phyloP scores from a whole-genome alignment of 2,113 vertebrate genomes.

The Noctilio leporinus region DNA sequence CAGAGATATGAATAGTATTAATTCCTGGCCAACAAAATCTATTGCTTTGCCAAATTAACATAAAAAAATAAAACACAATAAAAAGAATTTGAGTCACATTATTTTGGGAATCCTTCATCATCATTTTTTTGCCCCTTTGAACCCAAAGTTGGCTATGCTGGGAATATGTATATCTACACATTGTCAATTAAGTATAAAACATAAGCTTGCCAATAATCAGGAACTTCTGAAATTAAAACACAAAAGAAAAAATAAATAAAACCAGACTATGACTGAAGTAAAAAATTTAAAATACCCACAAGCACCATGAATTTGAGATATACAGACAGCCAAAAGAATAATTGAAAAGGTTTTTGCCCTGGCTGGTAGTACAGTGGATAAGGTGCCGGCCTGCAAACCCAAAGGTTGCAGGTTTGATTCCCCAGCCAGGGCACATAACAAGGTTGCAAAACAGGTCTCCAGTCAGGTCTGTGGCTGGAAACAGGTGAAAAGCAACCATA shows the following conservation, averaged over 20 bases:
- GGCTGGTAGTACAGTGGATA: too few species aligned
- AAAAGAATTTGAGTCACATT: neutral
- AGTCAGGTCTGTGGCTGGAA: too few species aligned
- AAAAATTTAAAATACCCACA: neutral
- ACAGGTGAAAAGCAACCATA: too few species aligned
- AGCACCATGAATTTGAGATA: neutral
- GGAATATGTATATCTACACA: neutral
- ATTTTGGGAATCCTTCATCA: neutral
- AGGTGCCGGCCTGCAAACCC: too few species aligned
- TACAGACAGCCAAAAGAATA: neutral
- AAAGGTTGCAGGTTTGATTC: too few species aligned
- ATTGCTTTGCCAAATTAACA: neutral
- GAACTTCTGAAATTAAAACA: neutral
- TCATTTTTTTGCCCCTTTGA: neutral
- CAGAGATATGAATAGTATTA: neutral
- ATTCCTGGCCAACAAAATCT: neutral
- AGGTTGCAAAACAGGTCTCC: too few species aligned
- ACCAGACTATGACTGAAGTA: rapidly evolving
- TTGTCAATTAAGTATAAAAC: neutral
- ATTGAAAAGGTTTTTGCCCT: too few species aligned
- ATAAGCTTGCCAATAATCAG: neutral
- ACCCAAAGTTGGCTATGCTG: neutral
- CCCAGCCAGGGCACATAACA: too few species aligned
- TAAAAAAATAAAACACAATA: neutral
- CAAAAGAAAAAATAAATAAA: neutral